These are phyloP conservation scores for Condylura cristata DNA, from an alignment of 2,113 vertebrate genomes.

Conservation along the genomic window DNA sequence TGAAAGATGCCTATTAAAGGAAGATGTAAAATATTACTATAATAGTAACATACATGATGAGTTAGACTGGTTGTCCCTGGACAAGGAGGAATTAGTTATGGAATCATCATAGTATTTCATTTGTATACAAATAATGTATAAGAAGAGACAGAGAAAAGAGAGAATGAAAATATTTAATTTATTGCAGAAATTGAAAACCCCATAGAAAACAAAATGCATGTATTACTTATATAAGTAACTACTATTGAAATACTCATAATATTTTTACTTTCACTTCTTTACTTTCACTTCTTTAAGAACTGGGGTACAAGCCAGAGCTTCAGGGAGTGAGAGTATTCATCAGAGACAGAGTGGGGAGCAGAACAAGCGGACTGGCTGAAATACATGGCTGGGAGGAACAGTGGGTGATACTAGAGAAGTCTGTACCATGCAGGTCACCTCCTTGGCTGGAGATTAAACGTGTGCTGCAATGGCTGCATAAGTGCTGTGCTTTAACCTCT, in stretches of 20 bases:
- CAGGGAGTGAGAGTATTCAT: too few relatives aligned
- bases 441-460: too few relatives aligned
- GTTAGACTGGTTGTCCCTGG: not conserved
- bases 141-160: not conserved
- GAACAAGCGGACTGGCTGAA: too few relatives aligned
- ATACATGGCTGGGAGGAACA: too few relatives aligned
- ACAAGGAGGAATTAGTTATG: not conserved
- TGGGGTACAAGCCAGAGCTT: too few relatives aligned
- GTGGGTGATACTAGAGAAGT: too few relatives aligned
- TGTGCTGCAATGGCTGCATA: too few relatives aligned
- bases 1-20: not conserved
- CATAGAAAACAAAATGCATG: not conserved
- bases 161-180: not conserved
- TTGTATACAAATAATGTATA: not conserved
- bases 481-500: too few relatives aligned
- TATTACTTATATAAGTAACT: not conserved
- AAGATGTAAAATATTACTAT: slow-evolving; percentile 1
- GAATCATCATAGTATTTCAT: not conserved
- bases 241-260: not conserved
- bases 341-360: too few relatives aligned
- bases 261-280: too few relatives aligned
- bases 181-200: not conserved
- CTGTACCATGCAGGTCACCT: too few relatives aligned
- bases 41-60: not conserved
- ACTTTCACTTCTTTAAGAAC: too few relatives aligned